phyloP scores from a whole-genome alignment of 2,888 invertebrate genomes.

The Norana najaformis region DNA sequence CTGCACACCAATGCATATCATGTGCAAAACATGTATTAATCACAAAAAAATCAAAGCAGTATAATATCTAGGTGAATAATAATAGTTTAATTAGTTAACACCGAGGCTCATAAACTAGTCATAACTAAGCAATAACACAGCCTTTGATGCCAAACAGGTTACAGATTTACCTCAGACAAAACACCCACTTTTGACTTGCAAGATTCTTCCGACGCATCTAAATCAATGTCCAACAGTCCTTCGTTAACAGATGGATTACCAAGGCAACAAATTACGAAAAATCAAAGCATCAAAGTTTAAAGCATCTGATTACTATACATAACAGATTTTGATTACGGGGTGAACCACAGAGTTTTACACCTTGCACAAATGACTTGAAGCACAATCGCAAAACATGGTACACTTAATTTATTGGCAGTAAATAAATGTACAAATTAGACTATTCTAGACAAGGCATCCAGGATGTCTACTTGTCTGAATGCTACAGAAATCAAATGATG shows the following conservation, averaged over 20 bases:
- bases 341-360: not conserved
- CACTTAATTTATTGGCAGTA: too few species aligned
- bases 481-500: too few species aligned
- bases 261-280: not conserved
- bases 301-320: not conserved
- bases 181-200: constrained; percentile 17
- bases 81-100: not conserved
- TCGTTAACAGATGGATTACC: not conserved
- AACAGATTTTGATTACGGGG: not conserved
- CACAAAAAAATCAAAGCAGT: not conserved
- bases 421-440: too few species aligned
- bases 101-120: not conserved
- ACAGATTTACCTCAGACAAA: constrained; percentile 16
- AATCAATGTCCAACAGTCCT: not conserved
- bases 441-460: too few species aligned
- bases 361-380: not conserved
- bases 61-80: not conserved
- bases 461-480: too few species aligned
- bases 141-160: not conserved
- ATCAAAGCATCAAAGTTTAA: not conserved
- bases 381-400: too few species aligned
- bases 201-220: constrained; percentile 17
- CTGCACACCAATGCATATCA: not conserved
- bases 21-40: not conserved
- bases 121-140: not conserved